Conservation (phyloP, 2,113 vertebrate species). For the Glaucidium brasilianum region DNA sequence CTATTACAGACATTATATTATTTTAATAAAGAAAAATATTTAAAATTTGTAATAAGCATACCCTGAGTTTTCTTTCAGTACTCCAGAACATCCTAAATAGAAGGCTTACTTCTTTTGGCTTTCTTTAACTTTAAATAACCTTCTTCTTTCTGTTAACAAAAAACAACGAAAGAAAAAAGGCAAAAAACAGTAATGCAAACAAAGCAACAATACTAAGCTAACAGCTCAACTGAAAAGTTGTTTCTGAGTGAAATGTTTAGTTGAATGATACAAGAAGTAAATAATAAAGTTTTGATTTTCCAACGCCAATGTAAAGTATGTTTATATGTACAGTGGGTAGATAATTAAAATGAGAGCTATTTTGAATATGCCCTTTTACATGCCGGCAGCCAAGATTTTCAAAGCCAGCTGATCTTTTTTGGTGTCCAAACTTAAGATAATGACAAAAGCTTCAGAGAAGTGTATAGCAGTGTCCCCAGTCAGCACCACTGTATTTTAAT, state of each 20-base stretch:
- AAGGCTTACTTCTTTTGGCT: conserved; percentile 34
- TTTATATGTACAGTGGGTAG: not conserved
- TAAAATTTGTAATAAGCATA: conserved; percentile 24
- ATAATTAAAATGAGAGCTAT: not conserved
- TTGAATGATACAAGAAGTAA: not conserved
- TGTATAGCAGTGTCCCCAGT: not conserved
- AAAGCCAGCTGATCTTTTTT: not conserved
- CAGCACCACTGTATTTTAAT: not conserved
- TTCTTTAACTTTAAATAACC: conserved; percentile 67
- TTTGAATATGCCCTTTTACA: not conserved
- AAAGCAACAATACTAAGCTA: not conserved
- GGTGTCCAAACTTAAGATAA: not conserved
- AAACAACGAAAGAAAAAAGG: not conserved
- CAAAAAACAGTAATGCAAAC: not conserved
- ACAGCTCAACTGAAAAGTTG: not conserved
- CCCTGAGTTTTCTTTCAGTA: conserved; percentile 70
- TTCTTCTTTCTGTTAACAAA: conserved; percentile 68
- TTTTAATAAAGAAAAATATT: not conserved
- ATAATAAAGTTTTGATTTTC: not conserved
- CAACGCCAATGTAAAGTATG: not conserved
- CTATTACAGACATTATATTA: not conserved
- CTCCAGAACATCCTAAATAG: conserved; percentile 43
- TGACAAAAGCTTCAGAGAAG: not conserved
- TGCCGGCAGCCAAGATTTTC: not conserved
- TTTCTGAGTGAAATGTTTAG: not conserved